Evolutionary conservation across 2,113 vertebrate genomes (phyloP).

Genomic region (Paramisgurnus dabryanus): DNA sequence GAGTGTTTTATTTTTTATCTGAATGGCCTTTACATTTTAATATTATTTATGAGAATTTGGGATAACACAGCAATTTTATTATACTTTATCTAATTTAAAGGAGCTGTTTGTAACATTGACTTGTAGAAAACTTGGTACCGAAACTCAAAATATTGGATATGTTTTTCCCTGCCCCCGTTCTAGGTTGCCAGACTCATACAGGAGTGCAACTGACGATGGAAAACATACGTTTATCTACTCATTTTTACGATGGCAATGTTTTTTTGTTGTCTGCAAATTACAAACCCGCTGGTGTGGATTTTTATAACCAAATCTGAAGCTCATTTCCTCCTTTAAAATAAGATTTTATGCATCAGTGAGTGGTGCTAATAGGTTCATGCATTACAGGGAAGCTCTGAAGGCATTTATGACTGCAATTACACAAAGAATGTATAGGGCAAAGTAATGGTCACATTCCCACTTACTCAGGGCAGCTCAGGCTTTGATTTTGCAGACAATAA

Average conservation of each 20-base stretch:
- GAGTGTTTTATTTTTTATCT: slow-evolving; percentile 4
- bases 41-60: slow-evolving; percentile 14
- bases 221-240: too few species aligned
- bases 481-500: slow-evolving; percentile 42
- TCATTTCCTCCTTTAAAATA: too few species aligned
- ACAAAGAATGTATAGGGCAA: slow-evolving; percentile 33
- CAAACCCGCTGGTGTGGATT: too few species aligned
- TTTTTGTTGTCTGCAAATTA: too few species aligned
- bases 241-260: too few species aligned
- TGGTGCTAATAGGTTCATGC: slow-evolving; percentile 18
- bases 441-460: slow-evolving; percentile 35
- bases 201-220: too few species aligned
- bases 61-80: slow-evolving; percentile 1
- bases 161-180: too few species aligned
- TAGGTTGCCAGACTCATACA: too few species aligned
- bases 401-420: slow-evolving; percentile 59
- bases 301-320: too few species aligned
- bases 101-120: neutral
- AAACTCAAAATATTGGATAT: too few species aligned
- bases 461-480: neutral
- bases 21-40: slow-evolving; percentile 3
- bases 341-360: neutral
- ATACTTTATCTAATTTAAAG: slow-evolving; percentile 17
- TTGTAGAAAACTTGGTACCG: too few species aligned
- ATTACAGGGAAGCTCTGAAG: slow-evolving; percentile 7